Conservation (phyloP, 2,797 vertebrate species). For the Otolemur crassicaudatus region DNA sequence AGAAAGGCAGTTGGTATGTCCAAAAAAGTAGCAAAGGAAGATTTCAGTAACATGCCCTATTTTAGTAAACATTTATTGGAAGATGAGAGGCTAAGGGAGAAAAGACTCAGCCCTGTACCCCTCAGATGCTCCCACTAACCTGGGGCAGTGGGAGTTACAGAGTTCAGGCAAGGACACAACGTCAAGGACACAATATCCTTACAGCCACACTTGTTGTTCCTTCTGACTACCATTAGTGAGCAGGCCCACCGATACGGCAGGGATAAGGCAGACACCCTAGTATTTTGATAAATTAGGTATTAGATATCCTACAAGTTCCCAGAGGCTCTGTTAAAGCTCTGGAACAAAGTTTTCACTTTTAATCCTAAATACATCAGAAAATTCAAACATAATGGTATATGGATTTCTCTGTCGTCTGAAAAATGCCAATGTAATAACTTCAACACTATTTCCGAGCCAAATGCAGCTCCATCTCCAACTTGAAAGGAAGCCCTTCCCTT, state of each 20-base stretch:
- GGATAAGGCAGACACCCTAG: not conserved
- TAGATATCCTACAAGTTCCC: constrained; percentile 26
- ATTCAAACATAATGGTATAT: not conserved
- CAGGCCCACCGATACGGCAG: accelerated
- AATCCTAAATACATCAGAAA: constrained; percentile 31
- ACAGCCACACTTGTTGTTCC: not conserved
- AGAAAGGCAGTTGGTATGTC: constrained; percentile 82
- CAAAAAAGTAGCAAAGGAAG: constrained; percentile 62
- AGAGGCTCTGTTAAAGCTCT: not conserved
- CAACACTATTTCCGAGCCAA: not conserved
- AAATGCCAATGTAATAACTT: not conserved
- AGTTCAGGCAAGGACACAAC: not conserved
- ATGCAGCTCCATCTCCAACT: constrained; percentile 65
- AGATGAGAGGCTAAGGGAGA: not conserved
- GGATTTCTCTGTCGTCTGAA: not conserved
- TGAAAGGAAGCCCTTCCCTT: not conserved
- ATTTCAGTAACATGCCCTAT: constrained; percentile 76
- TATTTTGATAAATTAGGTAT: not conserved
- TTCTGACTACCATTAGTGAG: not conserved
- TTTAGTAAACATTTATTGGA: constrained; percentile 63
- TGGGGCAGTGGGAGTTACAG: not conserved
- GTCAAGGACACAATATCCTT: not conserved
- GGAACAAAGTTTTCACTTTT: constrained; percentile 10
- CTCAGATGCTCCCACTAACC: not conserved
- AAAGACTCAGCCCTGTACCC: not conserved